A percentile compares a stretch with the other conserved stretches of the same genome.
phyloP scores from a whole-genome alignment of 2,888 invertebrate genomes.

The Thera britannica region DNA sequence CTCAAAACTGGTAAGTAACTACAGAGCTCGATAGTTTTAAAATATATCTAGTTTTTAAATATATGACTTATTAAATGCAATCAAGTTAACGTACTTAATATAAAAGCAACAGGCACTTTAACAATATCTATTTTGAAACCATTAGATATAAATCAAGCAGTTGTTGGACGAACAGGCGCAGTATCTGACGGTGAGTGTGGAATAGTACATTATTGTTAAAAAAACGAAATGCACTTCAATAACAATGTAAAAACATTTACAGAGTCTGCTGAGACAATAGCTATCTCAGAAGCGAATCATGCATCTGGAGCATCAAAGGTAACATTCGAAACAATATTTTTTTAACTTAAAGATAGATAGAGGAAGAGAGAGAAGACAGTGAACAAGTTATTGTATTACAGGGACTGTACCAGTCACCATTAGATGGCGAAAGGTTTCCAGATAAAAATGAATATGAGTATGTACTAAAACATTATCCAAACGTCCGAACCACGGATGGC shows the following conservation, averaged over 20 bases:
- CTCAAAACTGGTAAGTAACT: slow-evolving; percentile 45
- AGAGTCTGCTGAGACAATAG: slow-evolving; percentile 13
- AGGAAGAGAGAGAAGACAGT: not conserved
- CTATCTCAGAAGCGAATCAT: slow-evolving; percentile 3
- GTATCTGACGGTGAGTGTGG: slow-evolving; percentile 9
- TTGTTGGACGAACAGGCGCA: slow-evolving; percentile 6
- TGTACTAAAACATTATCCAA: slow-evolving; percentile 1
- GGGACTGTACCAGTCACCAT: slow-evolving; percentile 2
- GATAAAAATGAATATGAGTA: slow-evolving; percentile 19
- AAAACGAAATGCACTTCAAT: not conserved
- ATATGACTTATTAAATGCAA: too few relatives aligned
- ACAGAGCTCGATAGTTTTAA: not conserved
- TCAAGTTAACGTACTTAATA: not conserved
- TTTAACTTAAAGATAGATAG: not conserved
- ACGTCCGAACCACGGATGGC: slow-evolving; percentile 7
- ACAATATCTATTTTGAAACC: not conserved
- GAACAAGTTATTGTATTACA: not conserved
- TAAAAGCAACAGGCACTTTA: not conserved
- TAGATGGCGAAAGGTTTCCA: not conserved
- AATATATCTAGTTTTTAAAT: too few relatives aligned
- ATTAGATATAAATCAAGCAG: slow-evolving; percentile 14
- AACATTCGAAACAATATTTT: slow-evolving; percentile 6
- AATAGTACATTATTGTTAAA: not conserved
- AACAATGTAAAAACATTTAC: not conserved
- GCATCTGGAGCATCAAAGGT: not conserved